These are phyloP conservation scores for Ennomos quercinarius DNA, from an alignment of 2,888 invertebrate species.

Conservation along the genomic window DNA sequence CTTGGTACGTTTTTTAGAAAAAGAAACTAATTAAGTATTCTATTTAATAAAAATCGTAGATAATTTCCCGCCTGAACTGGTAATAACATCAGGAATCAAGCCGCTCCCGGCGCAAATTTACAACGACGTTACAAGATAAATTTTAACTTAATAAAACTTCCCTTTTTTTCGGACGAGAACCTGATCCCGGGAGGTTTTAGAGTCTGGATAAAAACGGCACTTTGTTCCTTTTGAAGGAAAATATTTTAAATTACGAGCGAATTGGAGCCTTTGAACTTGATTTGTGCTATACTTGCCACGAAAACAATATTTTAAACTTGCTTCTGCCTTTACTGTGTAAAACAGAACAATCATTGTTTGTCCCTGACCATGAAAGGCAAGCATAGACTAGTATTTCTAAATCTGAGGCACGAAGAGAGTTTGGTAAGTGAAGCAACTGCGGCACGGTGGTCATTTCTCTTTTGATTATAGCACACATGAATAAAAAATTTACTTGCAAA, in stretches of 20 bases:
- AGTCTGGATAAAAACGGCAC: slow-evolving; percentile 38
- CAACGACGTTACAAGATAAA: slow-evolving; percentile 31
- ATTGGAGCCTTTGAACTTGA: slow-evolving; percentile 7
- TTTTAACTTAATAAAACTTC: slow-evolving; percentile 42
- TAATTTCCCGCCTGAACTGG: slow-evolving; percentile 14
- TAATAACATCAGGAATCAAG: slow-evolving; percentile 16
- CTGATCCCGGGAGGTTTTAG: slow-evolving; percentile 27
- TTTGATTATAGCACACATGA: too few species aligned
- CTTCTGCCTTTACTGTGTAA: too few species aligned
- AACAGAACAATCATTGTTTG: too few species aligned
- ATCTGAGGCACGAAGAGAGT: too few species aligned
- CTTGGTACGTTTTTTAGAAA: too few species aligned
- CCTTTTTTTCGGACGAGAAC: slow-evolving; percentile 27
- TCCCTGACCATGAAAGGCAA: too few species aligned
- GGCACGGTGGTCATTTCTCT: too few species aligned
- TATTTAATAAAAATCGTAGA: not conserved
- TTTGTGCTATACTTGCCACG: slow-evolving; percentile 13
- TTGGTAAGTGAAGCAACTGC: too few species aligned
- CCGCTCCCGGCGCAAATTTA: slow-evolving; percentile 18
- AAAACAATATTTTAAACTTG: not conserved
- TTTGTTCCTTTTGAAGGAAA: slow-evolving; percentile 36
- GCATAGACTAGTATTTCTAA: too few species aligned
- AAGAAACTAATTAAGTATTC: too few species aligned
- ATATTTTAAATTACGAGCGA: slow-evolving; percentile 23
- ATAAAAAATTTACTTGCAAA: too few species aligned